Evolutionary conservation across 2,888 invertebrate species (phyloP), one percentile per base, ranked within the genome.

Genomic region (Eulithis prunata): DNA sequence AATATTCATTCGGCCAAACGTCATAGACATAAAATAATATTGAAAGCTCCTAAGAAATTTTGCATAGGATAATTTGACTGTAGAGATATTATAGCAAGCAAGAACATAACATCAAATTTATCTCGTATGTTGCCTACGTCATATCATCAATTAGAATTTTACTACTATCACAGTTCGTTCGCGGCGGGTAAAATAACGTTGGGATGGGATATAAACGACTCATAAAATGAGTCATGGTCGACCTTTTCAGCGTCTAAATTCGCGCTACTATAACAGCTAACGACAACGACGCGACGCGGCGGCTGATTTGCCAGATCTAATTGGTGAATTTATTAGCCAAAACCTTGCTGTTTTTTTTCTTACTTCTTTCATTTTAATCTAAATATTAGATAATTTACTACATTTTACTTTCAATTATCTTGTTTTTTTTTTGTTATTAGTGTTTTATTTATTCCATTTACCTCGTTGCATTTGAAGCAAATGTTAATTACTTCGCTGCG

Each of bases 211-310:
- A 67, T 66, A 68, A 63, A 62, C 66, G 75, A 63, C 81, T 82
- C 79, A 80, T 80, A 77, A 77, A 64, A 72, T 90, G 90, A 91
- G 75, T 91, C 90, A 90, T 77, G 70, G 71, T 62, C 85, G 88
- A 89, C 87, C 89, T 90, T 90, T 90, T 78, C 82, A 70, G 83
- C 78, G 75, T 87, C 89, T 91, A 90, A 90, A 88, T 91, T 90
- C 80, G 88, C 88, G 77, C 84, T 81, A 84, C 84, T 85, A 57
- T 53, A n/a, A 59, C 43, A 53, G 45, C 64, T 53, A 87, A 87
- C 86, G 87, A 87, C 85, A 21, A 21, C 21, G 21, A 21, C 21
- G 21, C 21, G 1, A 21, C 21, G 21, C 88, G 79, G 71, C 21
- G 21, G 43, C 5, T 71, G 72, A 57, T 57, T 64, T 62, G 57